A percentile compares a stretch with the other conserved stretches of the same genome.
phyloP scores from a whole-genome alignment of 2,797 vertebrate species.

The Aplochiton taeniatus region DNA sequence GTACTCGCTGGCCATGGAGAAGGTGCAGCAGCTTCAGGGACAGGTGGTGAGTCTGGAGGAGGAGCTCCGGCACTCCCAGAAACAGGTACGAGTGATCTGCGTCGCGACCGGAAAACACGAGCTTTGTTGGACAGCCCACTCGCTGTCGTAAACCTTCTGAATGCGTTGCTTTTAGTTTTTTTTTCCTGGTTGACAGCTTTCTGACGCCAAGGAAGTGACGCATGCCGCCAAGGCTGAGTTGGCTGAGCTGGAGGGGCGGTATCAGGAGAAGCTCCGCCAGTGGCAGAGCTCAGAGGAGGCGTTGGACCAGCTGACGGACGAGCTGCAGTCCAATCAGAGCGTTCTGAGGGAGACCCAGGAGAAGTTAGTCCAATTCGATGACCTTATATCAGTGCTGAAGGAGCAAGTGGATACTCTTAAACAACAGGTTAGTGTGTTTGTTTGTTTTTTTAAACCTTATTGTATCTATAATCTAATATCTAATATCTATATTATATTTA shows the following conservation, averaged over 20 bases:
- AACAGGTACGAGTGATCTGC: slow-evolving; percentile 53
- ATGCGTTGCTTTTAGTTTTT: background rate
- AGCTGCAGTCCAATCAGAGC: slow-evolving; percentile 62
- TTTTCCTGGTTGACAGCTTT: slow-evolving; percentile 28
- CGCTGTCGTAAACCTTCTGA: background rate
- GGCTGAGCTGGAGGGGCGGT: slow-evolving; percentile 54
- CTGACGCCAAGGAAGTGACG: slow-evolving; percentile 45
- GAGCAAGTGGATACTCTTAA: slow-evolving; percentile 54
- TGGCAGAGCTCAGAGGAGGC: slow-evolving; percentile 70
- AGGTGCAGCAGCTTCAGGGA: slow-evolving; percentile 57
- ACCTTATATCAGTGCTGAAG: slow-evolving; percentile 48
- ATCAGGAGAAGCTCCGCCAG: slow-evolving; percentile 64
- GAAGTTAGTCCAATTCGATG: slow-evolving; percentile 35
- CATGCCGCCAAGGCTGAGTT: slow-evolving; percentile 57
- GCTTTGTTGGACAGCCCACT: background rate
- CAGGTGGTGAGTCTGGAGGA: slow-evolving; percentile 55
- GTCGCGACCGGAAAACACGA: background rate
- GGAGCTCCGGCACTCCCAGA: slow-evolving; percentile 60
- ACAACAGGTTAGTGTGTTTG: slow-evolving; percentile 44
- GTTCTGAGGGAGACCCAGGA: slow-evolving; percentile 54
- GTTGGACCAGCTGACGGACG: slow-evolving; percentile 65
- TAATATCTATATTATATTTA: too few species aligned
- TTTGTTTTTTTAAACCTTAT: too few species aligned
- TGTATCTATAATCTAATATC: too few species aligned
- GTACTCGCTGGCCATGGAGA: slow-evolving; percentile 54